phyloP scores from a whole-genome alignment of 2,797 vertebrate species.

The Merluccius polli region DNA sequence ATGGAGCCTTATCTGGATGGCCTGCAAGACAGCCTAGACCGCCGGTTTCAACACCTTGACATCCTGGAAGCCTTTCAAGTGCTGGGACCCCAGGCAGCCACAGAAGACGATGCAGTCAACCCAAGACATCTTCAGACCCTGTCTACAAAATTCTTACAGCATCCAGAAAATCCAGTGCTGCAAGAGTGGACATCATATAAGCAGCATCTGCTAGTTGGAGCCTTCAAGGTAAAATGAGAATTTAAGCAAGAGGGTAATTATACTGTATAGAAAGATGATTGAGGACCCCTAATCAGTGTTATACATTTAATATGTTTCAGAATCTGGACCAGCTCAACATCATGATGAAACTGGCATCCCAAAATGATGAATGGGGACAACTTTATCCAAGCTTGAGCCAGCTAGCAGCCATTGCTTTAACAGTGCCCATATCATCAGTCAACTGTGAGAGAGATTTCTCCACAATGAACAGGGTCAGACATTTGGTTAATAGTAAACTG shows the following conservation, averaged over 20 bases:
- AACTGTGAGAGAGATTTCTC: slow-evolving; percentile 27
- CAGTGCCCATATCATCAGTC: slow-evolving; percentile 6
- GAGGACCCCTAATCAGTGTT: not conserved
- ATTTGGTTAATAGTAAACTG: slow-evolving; percentile 2
- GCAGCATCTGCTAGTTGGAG: slow-evolving; percentile 8
- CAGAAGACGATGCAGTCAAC: not conserved
- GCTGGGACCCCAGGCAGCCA: slow-evolving; percentile 8
- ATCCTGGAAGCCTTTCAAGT: slow-evolving; percentile 17
- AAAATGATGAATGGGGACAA: slow-evolving; percentile 17
- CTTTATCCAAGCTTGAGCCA: slow-evolving; percentile 6
- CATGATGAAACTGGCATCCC: slow-evolving; percentile 8
- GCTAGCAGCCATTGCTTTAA: slow-evolving; percentile 19
- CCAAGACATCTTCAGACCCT: slow-evolving; percentile 1
- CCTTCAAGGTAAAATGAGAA: slow-evolving; percentile 11
- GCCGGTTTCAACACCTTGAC: slow-evolving; percentile 13
- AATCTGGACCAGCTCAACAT: slow-evolving; percentile 7
- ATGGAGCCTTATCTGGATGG: slow-evolving; percentile 12
- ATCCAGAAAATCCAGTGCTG: not conserved
- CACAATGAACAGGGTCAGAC: slow-evolving; percentile 21
- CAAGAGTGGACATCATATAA: slow-evolving; percentile 11
- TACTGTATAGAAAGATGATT: not conserved
- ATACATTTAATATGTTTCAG: slow-evolving; percentile 10
- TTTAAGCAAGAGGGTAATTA: not conserved
- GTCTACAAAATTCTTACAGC: not conserved
- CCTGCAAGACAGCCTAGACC: slow-evolving; percentile 18